phyloP scores from a whole-genome alignment of 1,140 invertebrate genomes.

The Lasioglossum albipes region DNA sequence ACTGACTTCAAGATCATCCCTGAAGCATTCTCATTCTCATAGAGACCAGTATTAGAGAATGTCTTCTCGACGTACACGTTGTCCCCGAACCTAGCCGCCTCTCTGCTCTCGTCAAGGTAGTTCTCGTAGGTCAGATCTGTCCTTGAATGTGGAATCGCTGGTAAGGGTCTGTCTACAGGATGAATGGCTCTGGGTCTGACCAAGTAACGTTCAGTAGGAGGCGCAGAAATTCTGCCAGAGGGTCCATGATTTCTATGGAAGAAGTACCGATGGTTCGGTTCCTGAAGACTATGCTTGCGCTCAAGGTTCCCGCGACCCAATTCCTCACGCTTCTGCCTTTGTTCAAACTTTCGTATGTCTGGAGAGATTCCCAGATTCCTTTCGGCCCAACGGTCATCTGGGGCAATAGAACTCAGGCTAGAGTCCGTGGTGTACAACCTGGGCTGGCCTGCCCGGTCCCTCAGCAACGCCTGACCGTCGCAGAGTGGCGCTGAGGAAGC shows the following conservation, averaged over 20 bases:
- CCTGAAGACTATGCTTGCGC: slow-evolving; percentile 76
- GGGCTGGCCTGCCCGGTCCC: slow-evolving; percentile 43
- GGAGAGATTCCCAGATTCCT: slow-evolving; percentile 62
- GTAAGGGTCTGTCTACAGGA: slow-evolving; percentile 73
- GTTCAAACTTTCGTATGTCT: slow-evolving; percentile 49
- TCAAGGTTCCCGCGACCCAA: slow-evolving; percentile 58
- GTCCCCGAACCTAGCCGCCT: not conserved
- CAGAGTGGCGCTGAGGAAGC: too few relatives aligned
- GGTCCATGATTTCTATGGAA: slow-evolving; percentile 72
- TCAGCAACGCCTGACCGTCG: slow-evolving; percentile 31
- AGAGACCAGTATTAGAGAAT: slow-evolving; percentile 43
- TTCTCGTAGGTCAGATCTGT: slow-evolving; percentile 71
- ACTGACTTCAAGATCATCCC: slow-evolving; percentile 62
- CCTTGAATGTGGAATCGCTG: slow-evolving; percentile 72
- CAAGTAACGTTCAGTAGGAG: slow-evolving; percentile 70
- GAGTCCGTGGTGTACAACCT: slow-evolving; percentile 67
- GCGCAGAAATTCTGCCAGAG: slow-evolving; percentile 74
- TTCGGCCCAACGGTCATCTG: slow-evolving; percentile 70
- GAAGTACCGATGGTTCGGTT: slow-evolving; percentile 55
- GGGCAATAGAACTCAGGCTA: slow-evolving; percentile 67
- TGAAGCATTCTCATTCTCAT: slow-evolving; percentile 56
- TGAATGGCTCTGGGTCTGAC: slow-evolving; percentile 70
- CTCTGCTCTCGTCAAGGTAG: slow-evolving; percentile 51
- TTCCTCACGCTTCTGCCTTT: slow-evolving; percentile 48
- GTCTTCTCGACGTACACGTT: slow-evolving; percentile 21